These are phyloP conservation scores for Chymomyza procnemis DNA, from an alignment of 2,888 invertebrate species.

Conservation along the genomic window DNA sequence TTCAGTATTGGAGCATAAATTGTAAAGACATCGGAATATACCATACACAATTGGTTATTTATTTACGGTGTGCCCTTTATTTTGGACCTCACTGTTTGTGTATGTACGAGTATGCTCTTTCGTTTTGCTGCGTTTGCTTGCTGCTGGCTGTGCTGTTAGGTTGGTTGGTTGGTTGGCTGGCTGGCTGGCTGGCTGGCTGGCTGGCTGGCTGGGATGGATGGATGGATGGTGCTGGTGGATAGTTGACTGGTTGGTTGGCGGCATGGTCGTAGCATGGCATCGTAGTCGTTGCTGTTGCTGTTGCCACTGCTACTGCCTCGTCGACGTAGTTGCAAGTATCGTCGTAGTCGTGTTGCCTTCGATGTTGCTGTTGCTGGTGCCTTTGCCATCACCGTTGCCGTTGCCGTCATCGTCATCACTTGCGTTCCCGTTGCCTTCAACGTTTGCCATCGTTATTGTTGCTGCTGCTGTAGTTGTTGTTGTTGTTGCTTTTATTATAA, in stretches of 20 bases:
- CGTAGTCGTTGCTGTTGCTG: constrained; percentile 31
- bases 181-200: constrained; percentile 32
- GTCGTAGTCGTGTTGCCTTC: constrained; percentile 25
- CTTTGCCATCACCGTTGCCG: constrained; percentile 14
- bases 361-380: constrained; percentile 11
- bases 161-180: constrained; percentile 18
- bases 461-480: constrained; percentile 38
- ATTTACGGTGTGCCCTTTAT: too few relatives aligned
- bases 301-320: constrained; percentile 36
- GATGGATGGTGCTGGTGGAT: constrained; percentile 36
- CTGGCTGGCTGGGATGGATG: constrained; percentile 52
- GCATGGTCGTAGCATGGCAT: constrained; percentile 15
- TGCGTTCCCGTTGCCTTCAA: constrained; percentile 15
- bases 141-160: constrained; percentile 12
- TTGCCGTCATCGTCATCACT: constrained; percentile 34
- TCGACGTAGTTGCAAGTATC: constrained; percentile 43
- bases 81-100: too few relatives aligned
- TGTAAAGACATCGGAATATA: too few relatives aligned
- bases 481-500: constrained; percentile 62
- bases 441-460: constrained; percentile 1
- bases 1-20: too few relatives aligned
- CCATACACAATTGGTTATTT: too few relatives aligned
- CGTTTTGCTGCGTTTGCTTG: constrained; percentile 31
- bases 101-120: constrained; percentile 29
- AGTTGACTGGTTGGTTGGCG: constrained; percentile 25